Base-by-base conservation (phyloP, 2,797 vertebrate species). In the Lutjanus argentimaculatus region DNA sequence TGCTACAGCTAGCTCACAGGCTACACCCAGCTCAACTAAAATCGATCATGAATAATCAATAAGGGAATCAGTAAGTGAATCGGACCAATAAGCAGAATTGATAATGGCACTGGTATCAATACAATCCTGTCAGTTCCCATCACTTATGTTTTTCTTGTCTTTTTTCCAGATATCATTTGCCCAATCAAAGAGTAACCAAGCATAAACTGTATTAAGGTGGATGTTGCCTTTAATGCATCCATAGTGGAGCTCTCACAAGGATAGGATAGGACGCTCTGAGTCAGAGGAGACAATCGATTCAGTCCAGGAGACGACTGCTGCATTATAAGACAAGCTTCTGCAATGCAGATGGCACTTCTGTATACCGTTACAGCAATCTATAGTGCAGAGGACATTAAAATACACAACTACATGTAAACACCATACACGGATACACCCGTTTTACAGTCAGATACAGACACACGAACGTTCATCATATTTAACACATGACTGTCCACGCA, bases 311-410 rank as follows among this genome's bases (percentile, higher is more conserved):
- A 87, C 57, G 14, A 78, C 85, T 90, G 91, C 89, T 91, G 92
- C 93, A 94, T 90, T 90, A 90, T 67, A 88, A 90, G 87, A 85
- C 49, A 2, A 70, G 83, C 85, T 89, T 82, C 93, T 93, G 93
- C 93, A 94, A 83, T 95, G 93, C 93, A 93, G 94, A 90, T 91
- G 84, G 80, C 77, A 75, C 72, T 77, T 82, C 65, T 76, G 84
- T 88, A 84, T 89, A 88, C 81, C 64, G 83, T 93, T 91, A 91
- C 84, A 79, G 62, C 72, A 85, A 89, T 85, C 90, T 82, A 89
- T 79, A 86, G 76, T 48, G 52, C 25, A 74, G 57, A 79, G 70
- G 82, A 46, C 77, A 62, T 69, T 58, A 43, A 72, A 78, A 71
- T 63, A 36, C 72, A 66, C 56, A 66, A 49, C 67, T n/a, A 55